Conservation (phyloP, 2,113 vertebrate genomes). For the Amblyornis subalaris region DNA sequence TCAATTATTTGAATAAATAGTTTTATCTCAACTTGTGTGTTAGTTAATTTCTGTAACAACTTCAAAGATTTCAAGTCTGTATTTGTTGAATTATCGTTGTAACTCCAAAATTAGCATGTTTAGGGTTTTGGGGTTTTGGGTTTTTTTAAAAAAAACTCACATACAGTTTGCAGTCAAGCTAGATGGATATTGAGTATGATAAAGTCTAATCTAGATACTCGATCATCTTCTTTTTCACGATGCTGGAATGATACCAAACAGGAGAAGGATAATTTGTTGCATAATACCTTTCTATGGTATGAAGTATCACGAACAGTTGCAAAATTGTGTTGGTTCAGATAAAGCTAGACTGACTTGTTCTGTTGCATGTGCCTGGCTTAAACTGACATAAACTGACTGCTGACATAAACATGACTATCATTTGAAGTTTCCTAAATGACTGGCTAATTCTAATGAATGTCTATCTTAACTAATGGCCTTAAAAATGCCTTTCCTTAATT, state of each 20-base stretch:
- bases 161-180: neutral
- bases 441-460: neutral
- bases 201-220: neutral
- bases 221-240: slow-evolving; percentile 36
- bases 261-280: slow-evolving; percentile 43
- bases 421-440: slow-evolving; percentile 6
- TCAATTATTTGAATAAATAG: neutral
- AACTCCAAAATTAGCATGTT: neutral
- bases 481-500: neutral
- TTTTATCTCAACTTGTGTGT: neutral
- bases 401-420: slow-evolving; percentile 11
- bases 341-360: slow-evolving; percentile 54
- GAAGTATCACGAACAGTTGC: slow-evolving; percentile 36
- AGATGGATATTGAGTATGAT: neutral
- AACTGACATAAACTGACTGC: neutral
- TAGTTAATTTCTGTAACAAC: neutral
- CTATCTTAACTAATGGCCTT: neutral
- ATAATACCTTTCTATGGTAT: slow-evolving; percentile 6
- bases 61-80: neutral
- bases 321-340: slow-evolving; percentile 48
- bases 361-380: neutral
- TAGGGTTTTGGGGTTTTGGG: neutral
- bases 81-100: neutral
- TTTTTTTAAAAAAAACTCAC: neutral
- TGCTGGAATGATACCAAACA: slow-evolving; percentile 43